Evolutionary conservation across 2,113 vertebrate genomes (phyloP).

Genomic region (Felis catus): DNA sequence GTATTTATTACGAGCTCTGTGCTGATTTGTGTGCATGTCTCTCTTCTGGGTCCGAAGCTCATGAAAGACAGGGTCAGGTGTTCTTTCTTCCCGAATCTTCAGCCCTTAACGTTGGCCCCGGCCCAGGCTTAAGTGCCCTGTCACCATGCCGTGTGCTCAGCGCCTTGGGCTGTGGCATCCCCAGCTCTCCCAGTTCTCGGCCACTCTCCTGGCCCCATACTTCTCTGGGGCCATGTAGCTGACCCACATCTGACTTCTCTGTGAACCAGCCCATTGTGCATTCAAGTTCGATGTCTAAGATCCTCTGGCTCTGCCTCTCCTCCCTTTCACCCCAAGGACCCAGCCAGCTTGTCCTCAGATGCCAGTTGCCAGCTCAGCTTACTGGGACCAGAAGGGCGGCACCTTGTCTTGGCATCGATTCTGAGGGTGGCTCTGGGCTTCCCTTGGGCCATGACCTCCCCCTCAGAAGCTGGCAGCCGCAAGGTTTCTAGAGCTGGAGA

Average conservation of each 20-base stretch:
- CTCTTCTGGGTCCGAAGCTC: neutral
- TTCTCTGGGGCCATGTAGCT: neutral
- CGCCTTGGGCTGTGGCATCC: neutral
- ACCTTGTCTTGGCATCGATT: neutral
- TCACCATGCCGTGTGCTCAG: neutral
- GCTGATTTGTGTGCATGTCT: neutral
- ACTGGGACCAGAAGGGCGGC: neutral
- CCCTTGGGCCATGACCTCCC: neutral
- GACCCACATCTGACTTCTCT: conserved; percentile 40
- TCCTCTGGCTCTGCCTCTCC: conserved; percentile 3
- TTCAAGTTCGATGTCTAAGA: neutral
- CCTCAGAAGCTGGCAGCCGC: neutral
- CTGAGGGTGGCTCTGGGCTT: neutral
- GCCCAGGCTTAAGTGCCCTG: neutral
- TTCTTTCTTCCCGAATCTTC: neutral
- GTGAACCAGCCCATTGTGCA: conserved; percentile 59
- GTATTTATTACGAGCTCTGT: neutral
- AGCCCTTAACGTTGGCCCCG: rapidly evolving
- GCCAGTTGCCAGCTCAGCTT: neutral
- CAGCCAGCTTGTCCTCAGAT: conserved; percentile 61
- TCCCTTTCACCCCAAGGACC: neutral
- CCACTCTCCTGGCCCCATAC: neutral
- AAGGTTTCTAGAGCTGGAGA: neutral
- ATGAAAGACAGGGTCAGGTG: neutral
- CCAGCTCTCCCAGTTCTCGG: neutral